Conservation (phyloP, 2,888 invertebrate genomes). For the Venusia cambrica region DNA sequence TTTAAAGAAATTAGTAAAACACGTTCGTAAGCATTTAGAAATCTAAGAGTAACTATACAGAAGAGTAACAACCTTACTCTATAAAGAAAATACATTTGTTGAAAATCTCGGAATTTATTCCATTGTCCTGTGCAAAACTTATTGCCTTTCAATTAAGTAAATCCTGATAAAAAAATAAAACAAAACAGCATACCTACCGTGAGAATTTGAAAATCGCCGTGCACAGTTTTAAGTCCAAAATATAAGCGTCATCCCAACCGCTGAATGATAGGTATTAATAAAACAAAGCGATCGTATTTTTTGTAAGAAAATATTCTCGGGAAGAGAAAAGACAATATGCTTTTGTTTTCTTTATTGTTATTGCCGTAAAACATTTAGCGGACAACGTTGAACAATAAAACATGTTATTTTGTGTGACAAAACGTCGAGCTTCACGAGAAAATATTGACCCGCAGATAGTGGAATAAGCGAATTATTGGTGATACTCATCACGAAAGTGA, state of each 20-base stretch:
- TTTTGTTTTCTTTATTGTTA: slow-evolving; percentile 80
- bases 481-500: slow-evolving; percentile 48
- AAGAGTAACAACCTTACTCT: too few species aligned
- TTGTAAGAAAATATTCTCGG: slow-evolving; percentile 63
- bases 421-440: slow-evolving; percentile 78
- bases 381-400: slow-evolving; percentile 66
- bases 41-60: too few species aligned
- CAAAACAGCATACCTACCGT: slow-evolving; percentile 28
- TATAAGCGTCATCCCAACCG: slow-evolving; percentile 46
- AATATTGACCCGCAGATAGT: slow-evolving; percentile 79
- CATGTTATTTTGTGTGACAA: slow-evolving; percentile 80
- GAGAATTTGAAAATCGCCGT: slow-evolving; percentile 36
- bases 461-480: slow-evolving; percentile 75
- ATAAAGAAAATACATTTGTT: slow-evolving; percentile 17
- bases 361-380: slow-evolving; percentile 78
- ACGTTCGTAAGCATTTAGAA: too few species aligned
- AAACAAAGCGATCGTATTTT: slow-evolving; percentile 66
- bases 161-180: slow-evolving; percentile 20
- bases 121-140: slow-evolving; percentile 14
- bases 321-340: slow-evolving; percentile 67
- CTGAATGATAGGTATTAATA: slow-evolving; percentile 73
- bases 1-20: too few species aligned
- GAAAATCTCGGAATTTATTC: slow-evolving; percentile 17
- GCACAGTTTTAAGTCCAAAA: slow-evolving; percentile 50
- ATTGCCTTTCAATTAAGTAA: slow-evolving; percentile 25